phyloP scores from a whole-genome alignment of 2,888 invertebrate species.

The Ochropleura leucogaster region DNA sequence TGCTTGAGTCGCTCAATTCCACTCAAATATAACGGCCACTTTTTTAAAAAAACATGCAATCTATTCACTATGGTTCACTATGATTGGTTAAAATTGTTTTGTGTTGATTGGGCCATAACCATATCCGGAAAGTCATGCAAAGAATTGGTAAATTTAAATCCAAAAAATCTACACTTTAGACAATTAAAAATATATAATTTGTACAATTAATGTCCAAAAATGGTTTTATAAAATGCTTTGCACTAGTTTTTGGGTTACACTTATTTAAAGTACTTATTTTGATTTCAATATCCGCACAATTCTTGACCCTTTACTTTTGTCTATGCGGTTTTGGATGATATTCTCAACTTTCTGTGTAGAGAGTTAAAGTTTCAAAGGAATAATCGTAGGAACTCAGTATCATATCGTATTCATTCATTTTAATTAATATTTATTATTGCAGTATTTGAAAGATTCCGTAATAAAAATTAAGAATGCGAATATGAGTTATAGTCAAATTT shows the following conservation, averaged over 20 bases:
- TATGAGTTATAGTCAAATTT: neutral
- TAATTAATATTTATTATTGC: neutral
- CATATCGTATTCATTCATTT: neutral
- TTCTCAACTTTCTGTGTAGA: conserved; percentile 26
- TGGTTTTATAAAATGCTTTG: neutral
- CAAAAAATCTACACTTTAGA: rapidly evolving
- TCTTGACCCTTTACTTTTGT: conserved; percentile 9
- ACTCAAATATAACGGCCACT: conserved; percentile 61
- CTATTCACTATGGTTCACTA: conserved; percentile 38
- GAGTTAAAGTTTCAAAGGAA: neutral
- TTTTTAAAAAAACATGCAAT: conserved; percentile 20
- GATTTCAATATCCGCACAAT: conserved; percentile 9
- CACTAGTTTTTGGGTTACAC: rapidly evolving
- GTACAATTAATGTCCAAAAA: rapidly evolving
- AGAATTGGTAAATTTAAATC: rapidly evolving
- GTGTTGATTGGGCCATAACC: conserved; percentile 44
- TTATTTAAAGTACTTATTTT: neutral
- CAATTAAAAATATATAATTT: rapidly evolving
- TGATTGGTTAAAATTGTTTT: conserved; percentile 41
- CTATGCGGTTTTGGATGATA: conserved; percentile 30
- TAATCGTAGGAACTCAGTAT: neutral
- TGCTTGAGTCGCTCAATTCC: conserved; percentile 21
- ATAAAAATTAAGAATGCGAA: neutral
- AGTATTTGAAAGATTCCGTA: neutral
- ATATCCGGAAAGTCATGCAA: conserved; percentile 4